These are phyloP conservation scores for Epizoanthus ramosus DNA, from an alignment of 92 coral and sea anemone genomes.

Conservation along the genomic window DNA sequence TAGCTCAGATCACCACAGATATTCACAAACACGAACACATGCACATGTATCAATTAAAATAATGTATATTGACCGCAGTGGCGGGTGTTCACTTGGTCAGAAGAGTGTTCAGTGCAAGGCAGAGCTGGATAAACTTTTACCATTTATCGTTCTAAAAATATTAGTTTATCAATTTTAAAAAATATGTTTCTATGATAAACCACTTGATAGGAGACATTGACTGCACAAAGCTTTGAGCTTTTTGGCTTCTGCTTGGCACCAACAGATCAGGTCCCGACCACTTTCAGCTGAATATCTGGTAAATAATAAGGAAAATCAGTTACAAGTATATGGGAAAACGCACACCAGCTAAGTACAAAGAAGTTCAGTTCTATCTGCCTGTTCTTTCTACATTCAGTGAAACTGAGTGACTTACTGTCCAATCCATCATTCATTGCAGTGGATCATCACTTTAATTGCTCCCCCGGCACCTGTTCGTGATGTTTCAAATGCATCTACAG, in stretches of 20 bases:
- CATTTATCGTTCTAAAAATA: too few relatives aligned
- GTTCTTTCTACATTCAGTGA: not conserved
- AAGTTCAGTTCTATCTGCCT: not conserved
- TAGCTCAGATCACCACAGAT: not conserved
- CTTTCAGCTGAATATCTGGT: not conserved
- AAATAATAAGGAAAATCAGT: not conserved
- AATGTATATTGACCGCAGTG: too few relatives aligned
- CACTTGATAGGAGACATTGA: not conserved
- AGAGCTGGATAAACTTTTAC: too few relatives aligned
- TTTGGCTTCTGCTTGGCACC: not conserved
- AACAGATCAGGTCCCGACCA: not conserved
- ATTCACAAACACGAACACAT: too few relatives aligned
- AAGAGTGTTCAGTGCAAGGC: too few relatives aligned
- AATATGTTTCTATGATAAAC: not conserved
- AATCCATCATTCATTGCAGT: constrained; percentile 64
- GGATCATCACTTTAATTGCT: constrained; percentile 93
- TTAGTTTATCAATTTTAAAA: too few relatives aligned
- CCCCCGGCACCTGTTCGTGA: constrained; percentile 94
- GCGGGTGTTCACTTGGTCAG: too few relatives aligned
- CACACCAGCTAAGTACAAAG: not conserved
- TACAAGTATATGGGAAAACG: not conserved
- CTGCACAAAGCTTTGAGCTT: not conserved
- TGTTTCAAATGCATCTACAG: constrained; percentile 87
- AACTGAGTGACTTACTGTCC: not conserved
- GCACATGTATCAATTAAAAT: too few relatives aligned